A percentile compares a stretch with the other conserved stretches of the same genome.
Evolutionary conservation across 2,797 vertebrate species (phyloP).

Genomic region (Scolopax rusticola): DNA sequence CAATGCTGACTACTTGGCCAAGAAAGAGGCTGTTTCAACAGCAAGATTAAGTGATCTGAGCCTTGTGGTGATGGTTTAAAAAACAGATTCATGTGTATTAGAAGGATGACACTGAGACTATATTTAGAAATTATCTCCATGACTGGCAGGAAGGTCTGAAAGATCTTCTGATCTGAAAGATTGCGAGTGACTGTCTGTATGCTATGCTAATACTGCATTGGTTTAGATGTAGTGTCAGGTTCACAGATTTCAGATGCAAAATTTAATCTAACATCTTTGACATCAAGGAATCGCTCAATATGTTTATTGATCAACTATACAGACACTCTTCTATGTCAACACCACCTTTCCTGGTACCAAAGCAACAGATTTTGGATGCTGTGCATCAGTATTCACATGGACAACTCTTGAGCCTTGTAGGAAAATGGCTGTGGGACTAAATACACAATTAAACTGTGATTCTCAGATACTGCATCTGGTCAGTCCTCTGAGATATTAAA

Average conservation of each 20-base stretch:
- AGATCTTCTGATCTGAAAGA: no score
- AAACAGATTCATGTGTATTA: not conserved
- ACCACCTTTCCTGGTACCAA: not conserved
- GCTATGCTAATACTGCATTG: not conserved
- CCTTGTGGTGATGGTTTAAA: not conserved
- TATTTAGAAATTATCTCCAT: not conserved
- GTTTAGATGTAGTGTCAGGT: not conserved
- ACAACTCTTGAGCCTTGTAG: not conserved
- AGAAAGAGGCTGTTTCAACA: not conserved
- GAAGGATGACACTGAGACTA: not conserved
- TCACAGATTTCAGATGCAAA: not conserved
- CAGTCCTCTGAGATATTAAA: not conserved
- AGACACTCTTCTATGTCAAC: not conserved
- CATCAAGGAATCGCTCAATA: not conserved
- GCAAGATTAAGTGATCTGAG: not conserved
- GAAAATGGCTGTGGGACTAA: not conserved
- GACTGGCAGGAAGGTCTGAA: not conserved
- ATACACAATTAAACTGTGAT: not conserved
- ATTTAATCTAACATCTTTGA: not conserved
- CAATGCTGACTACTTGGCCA: not conserved
- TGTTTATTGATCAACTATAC: not conserved
- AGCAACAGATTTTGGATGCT: not conserved
- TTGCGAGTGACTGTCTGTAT: not conserved
- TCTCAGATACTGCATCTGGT: not conserved
- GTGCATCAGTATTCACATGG: not conserved